Conservation (phyloP, 1,140 invertebrate genomes). For the Papilio dardanus region DNA sequence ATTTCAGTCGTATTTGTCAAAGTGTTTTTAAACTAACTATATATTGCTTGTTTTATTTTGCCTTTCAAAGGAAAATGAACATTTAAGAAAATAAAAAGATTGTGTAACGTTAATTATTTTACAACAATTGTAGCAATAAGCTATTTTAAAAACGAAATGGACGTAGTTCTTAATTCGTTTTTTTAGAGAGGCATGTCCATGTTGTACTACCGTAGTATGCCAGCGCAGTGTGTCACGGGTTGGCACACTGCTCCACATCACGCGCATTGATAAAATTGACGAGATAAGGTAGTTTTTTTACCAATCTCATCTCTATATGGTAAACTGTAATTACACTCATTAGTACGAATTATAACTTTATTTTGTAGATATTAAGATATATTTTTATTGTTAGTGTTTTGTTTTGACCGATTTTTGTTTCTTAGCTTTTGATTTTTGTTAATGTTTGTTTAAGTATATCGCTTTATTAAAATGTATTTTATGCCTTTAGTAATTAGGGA, state of each 20-base stretch:
- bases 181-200: slow-evolving; percentile 40
- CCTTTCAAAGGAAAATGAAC: too few species aligned
- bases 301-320: slow-evolving; percentile 24
- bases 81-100: too few species aligned
- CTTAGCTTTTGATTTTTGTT: not conserved
- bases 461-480: not conserved
- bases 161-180: too few species aligned
- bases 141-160: too few species aligned
- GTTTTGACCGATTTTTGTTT: slow-evolving; percentile 3
- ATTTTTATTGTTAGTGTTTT: not conserved
- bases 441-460: not conserved
- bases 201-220: slow-evolving; percentile 20
- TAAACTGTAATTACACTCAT: slow-evolving; percentile 17
- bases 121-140: too few species aligned
- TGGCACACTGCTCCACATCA: slow-evolving; percentile 51
- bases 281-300: slow-evolving; percentile 32
- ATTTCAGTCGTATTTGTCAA: too few species aligned
- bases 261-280: slow-evolving; percentile 45
- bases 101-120: not conserved
- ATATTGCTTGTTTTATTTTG: too few species aligned
- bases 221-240: slow-evolving; percentile 44
- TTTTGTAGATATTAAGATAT: not conserved
- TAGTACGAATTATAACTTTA: slow-evolving; percentile 9
- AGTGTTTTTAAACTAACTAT: too few species aligned
- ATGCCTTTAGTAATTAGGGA: too few species aligned